Conservation (phyloP, 2,888 invertebrate genomes). For the Agriopis marginaria region DNA sequence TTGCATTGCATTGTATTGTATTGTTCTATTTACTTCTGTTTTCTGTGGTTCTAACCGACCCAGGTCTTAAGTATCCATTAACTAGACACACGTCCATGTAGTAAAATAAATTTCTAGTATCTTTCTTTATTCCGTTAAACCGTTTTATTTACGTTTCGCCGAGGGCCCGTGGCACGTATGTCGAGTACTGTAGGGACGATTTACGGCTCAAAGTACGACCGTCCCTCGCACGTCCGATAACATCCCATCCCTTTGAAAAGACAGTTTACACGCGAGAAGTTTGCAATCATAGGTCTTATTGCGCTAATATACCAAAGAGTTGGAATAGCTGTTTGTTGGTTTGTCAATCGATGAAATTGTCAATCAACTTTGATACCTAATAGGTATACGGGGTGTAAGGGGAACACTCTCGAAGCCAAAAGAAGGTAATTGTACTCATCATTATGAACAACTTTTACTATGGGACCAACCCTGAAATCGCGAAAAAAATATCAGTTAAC, state of each 20-base stretch:
- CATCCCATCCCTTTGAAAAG: conserved; percentile 28
- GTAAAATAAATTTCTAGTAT: conserved; percentile 33
- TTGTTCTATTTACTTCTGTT: no score
- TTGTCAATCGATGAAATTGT: no score
- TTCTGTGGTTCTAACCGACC: background rate
- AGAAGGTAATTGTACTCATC: no score
- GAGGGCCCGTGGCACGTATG: conserved; percentile 34
- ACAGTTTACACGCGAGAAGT: conserved; percentile 27
- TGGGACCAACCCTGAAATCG: no score
- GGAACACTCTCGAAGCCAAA: no score
- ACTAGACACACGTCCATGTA: background rate
- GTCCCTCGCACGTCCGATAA: conserved; percentile 47
- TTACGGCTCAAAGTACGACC: conserved; percentile 40
- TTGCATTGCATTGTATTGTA: no score
- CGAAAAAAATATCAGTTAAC: no score
- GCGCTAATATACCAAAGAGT: background rate
- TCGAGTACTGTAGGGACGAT: conserved; percentile 42
- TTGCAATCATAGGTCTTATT: conserved; percentile 9
- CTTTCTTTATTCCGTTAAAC: conserved; percentile 35
- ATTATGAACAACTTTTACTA: no score
- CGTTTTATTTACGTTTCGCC: conserved; percentile 37
- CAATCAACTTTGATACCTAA: no score
- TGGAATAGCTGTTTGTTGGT: no score
- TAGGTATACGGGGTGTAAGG: no score
- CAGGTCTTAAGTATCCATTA: background rate